Evolutionary conservation across 64 coral and sea anemone species (phyloP), one percentile per base, ranked within the genome.

Genomic region (Actinia equina): DNA sequence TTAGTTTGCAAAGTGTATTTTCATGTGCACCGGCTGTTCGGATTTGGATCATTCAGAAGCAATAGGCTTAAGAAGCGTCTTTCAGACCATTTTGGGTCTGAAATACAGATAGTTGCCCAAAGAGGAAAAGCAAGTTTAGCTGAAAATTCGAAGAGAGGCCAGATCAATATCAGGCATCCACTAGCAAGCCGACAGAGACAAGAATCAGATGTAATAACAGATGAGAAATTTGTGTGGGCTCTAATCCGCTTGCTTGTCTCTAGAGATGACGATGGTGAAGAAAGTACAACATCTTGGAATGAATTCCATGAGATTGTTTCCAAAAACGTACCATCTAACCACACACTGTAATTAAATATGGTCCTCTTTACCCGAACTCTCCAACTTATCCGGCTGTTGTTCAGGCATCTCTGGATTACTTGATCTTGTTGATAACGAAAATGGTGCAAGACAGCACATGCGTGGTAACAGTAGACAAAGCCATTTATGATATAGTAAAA

Each of bases 101-200:
- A 86, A 43, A 86, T 86, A 65, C 84, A 86, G 44, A 86, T 86
- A 69, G 84, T 70, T 69, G 84, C 83, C 69, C 84, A 86, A 52
- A 77, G 71, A 76, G 83, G 83, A 51, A 83, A 83, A 54, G 18
- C 83, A 4, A 84, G 83, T 59, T n/a, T 37, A 37, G 30, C 30
- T 37, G 30, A 37, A 37, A 37, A 65, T 17, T 56, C 43, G 84
- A 22, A 62, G 84, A 64, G 84, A 86, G 59, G 84, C 84, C 20
- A 86, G 84, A 30, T 86, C 84, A 2, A 65, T 86, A 86, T 37
- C 45, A 71, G 43, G 85, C 71, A 62, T 86, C 30, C 17, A 45
- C 71, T 86, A 86, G 85, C 85, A 86, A 71, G 63, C 26, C 30
- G 37, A 52, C 62, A 71, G 52, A 52, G 85, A 86, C 62, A 86